Conservation (phyloP, 2,113 vertebrate species). For the Thamnaconus septentrionalis region DNA sequence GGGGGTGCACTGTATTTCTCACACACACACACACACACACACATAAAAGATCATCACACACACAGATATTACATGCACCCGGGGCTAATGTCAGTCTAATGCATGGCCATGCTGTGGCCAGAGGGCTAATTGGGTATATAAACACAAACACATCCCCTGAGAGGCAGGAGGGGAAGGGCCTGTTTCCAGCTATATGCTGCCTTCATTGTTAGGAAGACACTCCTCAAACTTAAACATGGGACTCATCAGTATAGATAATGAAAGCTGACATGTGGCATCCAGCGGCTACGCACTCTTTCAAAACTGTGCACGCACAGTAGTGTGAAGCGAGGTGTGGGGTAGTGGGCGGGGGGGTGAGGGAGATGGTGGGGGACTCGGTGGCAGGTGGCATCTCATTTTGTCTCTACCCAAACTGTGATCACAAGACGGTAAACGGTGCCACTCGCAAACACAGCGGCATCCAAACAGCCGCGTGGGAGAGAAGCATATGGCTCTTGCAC, state of each 20-base stretch:
- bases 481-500: constrained; percentile 73
- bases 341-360: no score
- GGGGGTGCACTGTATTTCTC: constrained; percentile 54
- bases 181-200: constrained; percentile 44
- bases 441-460: constrained; percentile 38
- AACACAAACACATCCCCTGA: constrained; percentile 78
- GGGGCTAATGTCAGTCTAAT: constrained; percentile 75
- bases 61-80: constrained; percentile 53
- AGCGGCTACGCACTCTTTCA: constrained; percentile 39
- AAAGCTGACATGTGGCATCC: constrained; percentile 50
- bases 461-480: constrained; percentile 56
- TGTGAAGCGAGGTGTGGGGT: constrained; percentile 25
- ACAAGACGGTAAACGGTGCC: constrained; percentile 56
- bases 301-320: constrained; percentile 38
- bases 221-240: constrained; percentile 36
- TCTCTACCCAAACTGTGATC: constrained; percentile 62
- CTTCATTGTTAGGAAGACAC: constrained; percentile 34
- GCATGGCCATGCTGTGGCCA: constrained; percentile 71
- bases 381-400: constrained; percentile 65
- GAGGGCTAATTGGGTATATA: constrained; percentile 79
- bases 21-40: constrained; percentile 25
- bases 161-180: constrained; percentile 49
- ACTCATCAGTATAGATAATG: constrained; percentile 44
- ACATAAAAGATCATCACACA: constrained; percentile 11
- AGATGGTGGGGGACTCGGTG: constrained; percentile 15